These are phyloP conservation scores for Eidolon helvum DNA, from an alignment of 2,113 vertebrate species.

Conservation along the genomic window DNA sequence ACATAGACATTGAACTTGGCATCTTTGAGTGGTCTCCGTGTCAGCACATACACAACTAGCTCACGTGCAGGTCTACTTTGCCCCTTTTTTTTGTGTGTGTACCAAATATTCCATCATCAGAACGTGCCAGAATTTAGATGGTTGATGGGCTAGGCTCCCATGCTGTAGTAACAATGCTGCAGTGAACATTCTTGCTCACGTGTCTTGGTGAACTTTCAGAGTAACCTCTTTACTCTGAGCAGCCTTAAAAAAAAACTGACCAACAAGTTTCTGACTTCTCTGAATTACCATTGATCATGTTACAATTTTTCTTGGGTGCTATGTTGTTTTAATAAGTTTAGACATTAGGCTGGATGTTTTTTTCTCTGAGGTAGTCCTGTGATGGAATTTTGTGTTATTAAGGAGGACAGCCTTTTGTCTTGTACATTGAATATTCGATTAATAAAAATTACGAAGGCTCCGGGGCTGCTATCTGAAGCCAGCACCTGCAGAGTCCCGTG, in stretches of 20 bases:
- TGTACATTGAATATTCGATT: background rate
- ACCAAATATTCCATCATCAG: accelerated
- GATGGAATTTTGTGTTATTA: background rate
- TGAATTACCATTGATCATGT: background rate
- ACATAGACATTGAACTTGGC: background rate
- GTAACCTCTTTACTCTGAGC: background rate
- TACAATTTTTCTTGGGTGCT: background rate
- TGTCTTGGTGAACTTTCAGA: background rate
- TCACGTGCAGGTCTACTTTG: accelerated
- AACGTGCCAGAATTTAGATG: background rate
- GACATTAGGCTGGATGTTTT: background rate
- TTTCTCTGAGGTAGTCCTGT: background rate
- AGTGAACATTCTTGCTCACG: accelerated
- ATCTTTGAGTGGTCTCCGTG: accelerated
- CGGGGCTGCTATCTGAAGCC: too few species aligned
- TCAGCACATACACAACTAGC: background rate
- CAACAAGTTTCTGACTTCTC: background rate
- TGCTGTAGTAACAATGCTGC: background rate
- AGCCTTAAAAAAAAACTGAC: background rate
- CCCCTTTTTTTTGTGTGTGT: background rate
- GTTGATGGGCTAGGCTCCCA: background rate
- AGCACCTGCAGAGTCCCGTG: background rate
- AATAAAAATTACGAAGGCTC: background rate
- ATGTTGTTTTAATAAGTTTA: background rate
- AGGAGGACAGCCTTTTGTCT: background rate